Conservation (phyloP, 2,113 vertebrate genomes). For the Microtus ochrogaster region DNA sequence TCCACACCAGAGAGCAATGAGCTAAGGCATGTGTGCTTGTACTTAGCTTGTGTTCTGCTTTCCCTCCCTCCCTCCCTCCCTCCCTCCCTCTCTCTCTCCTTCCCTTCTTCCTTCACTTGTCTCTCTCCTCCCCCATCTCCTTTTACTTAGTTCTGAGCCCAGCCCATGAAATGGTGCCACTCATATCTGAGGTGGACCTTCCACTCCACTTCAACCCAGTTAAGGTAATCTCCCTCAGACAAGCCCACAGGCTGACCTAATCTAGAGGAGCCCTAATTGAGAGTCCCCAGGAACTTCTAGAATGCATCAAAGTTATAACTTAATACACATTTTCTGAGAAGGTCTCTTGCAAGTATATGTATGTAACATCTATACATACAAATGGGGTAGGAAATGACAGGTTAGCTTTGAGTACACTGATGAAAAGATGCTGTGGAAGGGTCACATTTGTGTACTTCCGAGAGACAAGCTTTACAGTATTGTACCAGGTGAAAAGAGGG, state of each 20-base stretch:
- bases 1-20: background rate
- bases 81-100: too few relatives aligned
- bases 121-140: too few relatives aligned
- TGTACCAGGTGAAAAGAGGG: conserved; percentile 3
- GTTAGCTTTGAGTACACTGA: background rate
- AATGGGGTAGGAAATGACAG: background rate
- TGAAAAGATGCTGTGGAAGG: background rate
- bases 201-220: background rate
- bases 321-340: background rate
- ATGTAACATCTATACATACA: background rate
- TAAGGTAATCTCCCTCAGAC: background rate
- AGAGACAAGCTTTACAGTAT: conserved; percentile 44
- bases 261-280: background rate
- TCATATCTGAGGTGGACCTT: background rate
- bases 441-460: background rate
- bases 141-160: background rate
- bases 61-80: fast-evolving
- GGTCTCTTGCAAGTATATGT: conserved; percentile 20
- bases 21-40: fast-evolving
- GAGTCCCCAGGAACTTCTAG: background rate
- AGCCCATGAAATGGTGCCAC: background rate
- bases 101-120: too few relatives aligned
- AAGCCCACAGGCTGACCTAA: background rate
- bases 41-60: too few relatives aligned
- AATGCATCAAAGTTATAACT: background rate